Evolutionary conservation across 2,797 vertebrate species (phyloP).

Genomic region (Sebastes taczanowskii): DNA sequence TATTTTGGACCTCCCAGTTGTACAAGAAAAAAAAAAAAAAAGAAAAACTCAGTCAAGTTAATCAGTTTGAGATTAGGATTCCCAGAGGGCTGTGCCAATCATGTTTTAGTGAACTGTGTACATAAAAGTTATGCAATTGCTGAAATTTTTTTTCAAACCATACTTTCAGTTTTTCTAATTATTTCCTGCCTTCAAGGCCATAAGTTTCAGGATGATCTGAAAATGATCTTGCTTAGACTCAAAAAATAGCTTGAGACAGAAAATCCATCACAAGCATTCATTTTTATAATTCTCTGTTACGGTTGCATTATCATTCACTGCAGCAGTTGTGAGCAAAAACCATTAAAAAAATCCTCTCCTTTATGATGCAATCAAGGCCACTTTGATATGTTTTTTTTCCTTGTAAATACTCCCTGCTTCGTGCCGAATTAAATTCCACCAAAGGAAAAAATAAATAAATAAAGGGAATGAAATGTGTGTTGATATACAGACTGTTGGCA

Average conservation of each 20-base stretch:
- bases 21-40: neutral
- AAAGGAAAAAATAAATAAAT: neutral
- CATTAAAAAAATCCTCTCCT: neutral
- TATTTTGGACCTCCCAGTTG: neutral
- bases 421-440: neutral
- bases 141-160: neutral
- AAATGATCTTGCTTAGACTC: neutral
- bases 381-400: neutral
- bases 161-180: neutral
- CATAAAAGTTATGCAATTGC: neutral
- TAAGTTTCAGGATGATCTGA: neutral
- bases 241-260: neutral
- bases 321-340: neutral
- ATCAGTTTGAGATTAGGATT: neutral
- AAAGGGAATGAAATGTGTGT: neutral
- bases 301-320: slow-evolving; percentile 1
- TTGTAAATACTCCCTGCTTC: neutral
- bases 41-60: neutral
- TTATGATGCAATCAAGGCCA: neutral
- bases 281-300: neutral
- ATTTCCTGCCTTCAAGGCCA: neutral
- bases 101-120: neutral
- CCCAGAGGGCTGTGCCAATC: neutral
- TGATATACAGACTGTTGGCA: neutral
- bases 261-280: slow-evolving; percentile 1